Evolutionary conservation across 2,888 invertebrate species (phyloP), one percentile per base, ranked within the genome.

Genomic region (Xestia xanthographa): DNA sequence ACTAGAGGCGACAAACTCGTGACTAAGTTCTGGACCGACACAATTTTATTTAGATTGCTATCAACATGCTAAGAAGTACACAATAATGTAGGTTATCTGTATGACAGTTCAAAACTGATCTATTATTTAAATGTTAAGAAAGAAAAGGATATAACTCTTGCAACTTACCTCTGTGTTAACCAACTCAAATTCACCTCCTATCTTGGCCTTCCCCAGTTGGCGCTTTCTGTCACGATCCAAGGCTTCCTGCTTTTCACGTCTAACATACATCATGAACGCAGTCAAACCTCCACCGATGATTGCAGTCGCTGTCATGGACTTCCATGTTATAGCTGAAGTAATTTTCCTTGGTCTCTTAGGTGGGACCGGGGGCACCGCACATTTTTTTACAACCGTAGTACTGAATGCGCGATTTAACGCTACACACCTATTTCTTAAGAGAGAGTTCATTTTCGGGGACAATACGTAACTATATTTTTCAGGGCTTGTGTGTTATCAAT

Each of bases 111-210:
- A 58, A 58, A n/a, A 58, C 17, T 26, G 29, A 58, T 29, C 8
- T 12, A 58, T 29, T 12, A 58, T 29, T 2, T 29, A 14, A 26
- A 58, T 29, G 17, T 17, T 58, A 14, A n/a, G 63, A 63, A n/a
- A n/a, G n/a, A 63, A n/a, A 63, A 60, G 14, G 20, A 60, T 20
- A 4, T 60, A 29, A 20, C 5, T 71, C 17, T 34, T 26, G 6
- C 22, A 62, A 45, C 75, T 20, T 73, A 96, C 97, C 93, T 97
- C 95, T 5, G 98, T 94, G 94, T 98, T 97, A 0, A 98, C 94
- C 45, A 99, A 94, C 89, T 99, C 98, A 97, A 99, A 99, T 50
- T 97, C 95, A 9, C 99, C 99, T 53, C 99, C 99, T 83, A 99
- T 99, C 67, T 98, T 97, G 4, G 98, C 98, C 95, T 99, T 99